These are phyloP conservation scores for Anomalospiza imberbis DNA, from an alignment of 2,797 vertebrate species.

Conservation along the genomic window DNA sequence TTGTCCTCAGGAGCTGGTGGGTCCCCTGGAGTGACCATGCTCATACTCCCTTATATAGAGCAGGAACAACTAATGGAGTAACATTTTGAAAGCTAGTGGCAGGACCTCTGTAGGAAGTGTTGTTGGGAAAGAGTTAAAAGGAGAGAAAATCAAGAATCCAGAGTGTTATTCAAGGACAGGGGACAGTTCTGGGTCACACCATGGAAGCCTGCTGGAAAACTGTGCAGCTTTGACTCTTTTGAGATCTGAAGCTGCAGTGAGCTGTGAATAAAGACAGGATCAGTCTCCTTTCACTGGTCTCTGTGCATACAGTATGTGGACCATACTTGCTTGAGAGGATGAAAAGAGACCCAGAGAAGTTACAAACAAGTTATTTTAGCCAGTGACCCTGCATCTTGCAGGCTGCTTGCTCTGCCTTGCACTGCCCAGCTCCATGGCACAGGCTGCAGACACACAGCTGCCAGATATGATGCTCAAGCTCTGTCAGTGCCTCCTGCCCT, in stretches of 20 bases:
- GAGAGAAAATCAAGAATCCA: not conserved
- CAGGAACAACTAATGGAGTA: not conserved
- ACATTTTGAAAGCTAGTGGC: not conserved
- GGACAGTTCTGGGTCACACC: not conserved
- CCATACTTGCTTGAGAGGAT: not conserved
- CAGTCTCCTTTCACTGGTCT: not conserved
- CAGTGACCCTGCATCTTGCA: not conserved
- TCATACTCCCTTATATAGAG: accelerated
- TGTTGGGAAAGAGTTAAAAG: not conserved
- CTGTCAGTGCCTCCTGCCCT: not conserved
- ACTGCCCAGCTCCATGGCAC: not conserved
- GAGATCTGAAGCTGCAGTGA: not conserved
- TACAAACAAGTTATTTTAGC: not conserved
- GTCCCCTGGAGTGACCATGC: not conserved
- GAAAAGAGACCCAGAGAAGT: not conserved
- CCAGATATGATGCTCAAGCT: not conserved
- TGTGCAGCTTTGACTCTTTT: not conserved
- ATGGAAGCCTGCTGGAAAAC: not conserved
- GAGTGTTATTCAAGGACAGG: not conserved
- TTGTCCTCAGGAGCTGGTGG: not conserved
- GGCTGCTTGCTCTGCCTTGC: not conserved
- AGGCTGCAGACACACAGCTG: not conserved
- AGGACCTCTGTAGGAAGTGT: not conserved
- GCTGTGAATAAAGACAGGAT: not conserved
- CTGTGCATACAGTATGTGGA: not conserved